Evolutionary conservation across 35 echinoderm and acorn worm genomes (phyloP), one percentile per base, ranked within the genome.

Genomic region (Lytechinus variegatus): DNA sequence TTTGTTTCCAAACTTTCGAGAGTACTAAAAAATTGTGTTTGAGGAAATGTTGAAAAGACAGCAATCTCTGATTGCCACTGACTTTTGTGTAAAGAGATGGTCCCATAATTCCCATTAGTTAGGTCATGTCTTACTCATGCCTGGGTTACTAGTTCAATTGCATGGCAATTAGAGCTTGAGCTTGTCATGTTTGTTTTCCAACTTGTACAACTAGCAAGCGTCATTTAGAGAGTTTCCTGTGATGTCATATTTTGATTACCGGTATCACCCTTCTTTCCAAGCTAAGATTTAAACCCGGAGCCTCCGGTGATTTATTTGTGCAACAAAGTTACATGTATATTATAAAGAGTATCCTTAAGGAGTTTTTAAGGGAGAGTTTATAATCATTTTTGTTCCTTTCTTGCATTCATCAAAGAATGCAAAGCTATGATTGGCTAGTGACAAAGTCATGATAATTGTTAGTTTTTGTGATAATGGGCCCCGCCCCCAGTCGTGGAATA

Each of bases 211-310:
- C 33, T 79, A 79, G 66, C 19, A 79, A 79, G 66, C 14, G 21
- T 24, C 16, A 79, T 79, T 79, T 79, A 79, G 66, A 16, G 4
- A 24, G 66, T 24, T 79, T 79, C 66, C 66, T 79, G 66, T 79
- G 66, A 79, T 79, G 66, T 79, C 66, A 79, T 79, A 24, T 79
- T 79, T 79, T 79, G 16, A 79, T 79, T 79, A 79, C 66, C 66
- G 16, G 66, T 7, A 19, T 79, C 66, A 79, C 66, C 21, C 66
- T 24, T 19, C 66, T 79, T 79, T 79, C 66, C 66, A 79, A 79
- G n/a, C 19, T 79, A 6, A 16, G 60, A 6, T 0, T 19, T 24
- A 79, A 79, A 24, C n/a, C 6, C 6, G 14, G 19, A 79, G 66
- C 66, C n/a, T 79, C 14, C 16, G n/a, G 16, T 79, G n/a, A 19